Evolutionary conservation across 2,113 vertebrate species (phyloP), one percentile per base, ranked within the genome.

Genomic region (Philantomba maxwellii): DNA sequence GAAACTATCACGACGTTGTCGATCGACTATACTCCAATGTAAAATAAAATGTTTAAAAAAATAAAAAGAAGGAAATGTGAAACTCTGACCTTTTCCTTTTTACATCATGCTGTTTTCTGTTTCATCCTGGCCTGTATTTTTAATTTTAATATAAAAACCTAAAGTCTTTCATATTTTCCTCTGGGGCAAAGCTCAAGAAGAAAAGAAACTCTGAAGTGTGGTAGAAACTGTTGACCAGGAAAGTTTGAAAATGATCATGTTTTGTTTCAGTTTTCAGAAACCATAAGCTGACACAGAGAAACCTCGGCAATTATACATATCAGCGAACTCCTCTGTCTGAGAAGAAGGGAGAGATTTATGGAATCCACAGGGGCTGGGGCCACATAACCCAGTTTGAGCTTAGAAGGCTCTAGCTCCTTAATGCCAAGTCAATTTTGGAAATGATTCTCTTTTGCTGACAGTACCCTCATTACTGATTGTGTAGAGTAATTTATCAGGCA

Each of bases 401-500:
- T 98, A 98, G 94, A 97, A 98, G 98, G 98, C 98, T 2, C 97
- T 94, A 81, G 97, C 97, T 98, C 95, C 94, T 97, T 98, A 96
- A 97, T 99, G 98, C 98, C 98, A 99, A 99, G 98, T 97, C 98
- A 98, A 98, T 98, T 99, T 98, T 98, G 98, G 98, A 99, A 99
- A 99, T 98, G 98, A 98, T 99, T 99, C 98, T 98, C 98, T 97
- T 98, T 97, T 99, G 98, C 98, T 99, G 98, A 99, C 99, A 98
- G 98, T 98, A 98, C 98, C 98, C 99, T 99, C 99, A 99, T 99
- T 99, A 99, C 98, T 51, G 98, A 99, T 98, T 99, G 98, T 99
- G 98, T 98, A 98, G 98, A 99, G 98, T 99, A 99, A 99, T 99
- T 99, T 99, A 99, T 99, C 98, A 99, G 98, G 98, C 99, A 99